Evolutionary conservation across 2,888 invertebrate species (phyloP), one percentile per base, ranked within the genome.

Genomic region (Psylliodes chrysocephalus): DNA sequence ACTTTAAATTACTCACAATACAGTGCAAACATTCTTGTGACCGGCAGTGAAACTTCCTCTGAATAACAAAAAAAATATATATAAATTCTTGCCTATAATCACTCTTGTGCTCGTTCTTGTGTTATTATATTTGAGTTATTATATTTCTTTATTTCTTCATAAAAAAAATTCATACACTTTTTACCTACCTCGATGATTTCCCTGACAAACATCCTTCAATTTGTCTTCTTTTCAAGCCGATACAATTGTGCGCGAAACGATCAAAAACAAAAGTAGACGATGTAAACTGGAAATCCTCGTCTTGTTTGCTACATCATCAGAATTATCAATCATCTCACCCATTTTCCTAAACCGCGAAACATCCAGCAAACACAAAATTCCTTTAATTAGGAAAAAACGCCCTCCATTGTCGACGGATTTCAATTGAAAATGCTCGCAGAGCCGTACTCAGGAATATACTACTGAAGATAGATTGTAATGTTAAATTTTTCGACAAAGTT

Each of bases 361-460:
- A 61, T 61, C 54, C 22, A 67, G 61, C 63, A 63, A 63, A 33
- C 52, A 49, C 61, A 49, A 63, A 67, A 67, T 67, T 57, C 72
- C 78, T 74, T 79, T 80, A 79, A 80, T 80, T 80, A 79, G 78
- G 76, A 73, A 78, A 77, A 77, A 80, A 75, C 71, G 15, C 28
- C 68, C 66, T 22, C 78, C 69, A 79, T 80, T 80, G 80, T 79
- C 76, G 73, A 73, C 71, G 77, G 78, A 78, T 80, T 80, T 79
- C 80, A 80, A 80, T 81, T 79, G 79, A 79, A 77, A 74, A 66
- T 64, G 75, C 76, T 76, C 78, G 2, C 28, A 49, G 49, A 15
- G 19, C 14, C 28, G 28, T 1, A 49, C n/a, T 19, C 4, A 28
- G 49, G 28, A 14, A 5, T 3, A 15, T n/a, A n/a, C n/a, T n/a